Percentiles rank a stretch among this genome's conserved stretches.
These are phyloP conservation scores for Hirudinaria manillensis DNA, from an alignment of 2,888 invertebrate genomes.

Conservation along the genomic window DNA sequence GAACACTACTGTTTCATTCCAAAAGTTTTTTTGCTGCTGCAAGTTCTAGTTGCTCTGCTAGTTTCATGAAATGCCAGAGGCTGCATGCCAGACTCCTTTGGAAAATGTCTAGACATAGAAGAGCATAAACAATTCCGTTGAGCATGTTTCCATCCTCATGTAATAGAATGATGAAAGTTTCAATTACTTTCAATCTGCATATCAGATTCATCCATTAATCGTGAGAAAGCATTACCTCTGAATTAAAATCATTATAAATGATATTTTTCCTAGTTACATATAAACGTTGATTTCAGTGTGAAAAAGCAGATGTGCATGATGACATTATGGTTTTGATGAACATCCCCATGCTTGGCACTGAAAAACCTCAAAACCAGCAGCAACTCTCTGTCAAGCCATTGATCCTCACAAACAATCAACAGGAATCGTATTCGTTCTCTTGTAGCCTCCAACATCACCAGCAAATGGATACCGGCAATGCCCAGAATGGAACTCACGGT, in stretches of 20 bases:
- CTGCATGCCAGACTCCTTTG: background rate
- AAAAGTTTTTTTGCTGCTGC: conserved; percentile 7
- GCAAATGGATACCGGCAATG: conserved; percentile 13
- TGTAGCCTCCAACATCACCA: conserved; percentile 3
- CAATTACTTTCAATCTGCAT: too few species aligned
- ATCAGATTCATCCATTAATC: too few species aligned
- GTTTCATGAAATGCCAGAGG: background rate
- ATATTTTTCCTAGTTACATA: too few species aligned
- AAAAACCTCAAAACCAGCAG: conserved; percentile 15
- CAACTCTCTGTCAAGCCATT: conserved; percentile 5
- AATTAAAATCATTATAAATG: too few species aligned
- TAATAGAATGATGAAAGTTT: too few species aligned
- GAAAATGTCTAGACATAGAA: too few species aligned
- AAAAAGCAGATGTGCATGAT: conserved; percentile 11
- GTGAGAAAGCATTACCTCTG: too few species aligned
- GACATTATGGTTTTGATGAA: conserved; percentile 23
- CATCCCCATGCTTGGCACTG: conserved; percentile 22
- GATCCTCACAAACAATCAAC: background rate
- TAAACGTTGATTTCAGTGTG: background rate
- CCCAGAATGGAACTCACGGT: conserved; percentile 1
- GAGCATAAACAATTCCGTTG: too few species aligned
- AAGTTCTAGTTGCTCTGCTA: conserved; percentile 6
- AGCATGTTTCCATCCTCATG: too few species aligned
- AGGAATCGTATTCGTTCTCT: background rate
- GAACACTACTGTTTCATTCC: conserved; percentile 4